These are phyloP conservation scores for Telmatherina bonti DNA, from an alignment of 2,797 vertebrate genomes.

Conservation along the genomic window DNA sequence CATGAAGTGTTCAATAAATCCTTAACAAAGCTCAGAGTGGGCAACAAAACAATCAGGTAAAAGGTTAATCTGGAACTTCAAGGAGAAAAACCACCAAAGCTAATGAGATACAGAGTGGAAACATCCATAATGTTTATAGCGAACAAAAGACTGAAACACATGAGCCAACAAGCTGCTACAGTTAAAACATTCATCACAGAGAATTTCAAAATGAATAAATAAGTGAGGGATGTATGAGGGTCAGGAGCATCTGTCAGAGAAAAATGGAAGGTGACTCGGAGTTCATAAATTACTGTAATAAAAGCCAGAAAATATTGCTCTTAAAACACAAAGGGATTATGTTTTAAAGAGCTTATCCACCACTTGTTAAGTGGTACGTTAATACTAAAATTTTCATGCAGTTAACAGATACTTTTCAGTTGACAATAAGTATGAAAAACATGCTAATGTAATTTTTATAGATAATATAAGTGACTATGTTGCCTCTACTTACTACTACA, in stretches of 20 bases:
- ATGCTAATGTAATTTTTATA: too few relatives aligned
- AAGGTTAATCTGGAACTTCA: constrained; percentile 11
- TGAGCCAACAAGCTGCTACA: constrained; percentile 13
- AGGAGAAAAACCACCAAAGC: constrained; percentile 9
- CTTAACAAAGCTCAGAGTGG: constrained; percentile 9
- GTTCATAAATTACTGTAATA: not conserved
- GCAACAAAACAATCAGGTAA: constrained; percentile 14
- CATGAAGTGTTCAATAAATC: constrained; percentile 14
- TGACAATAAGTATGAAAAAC: too few relatives aligned
- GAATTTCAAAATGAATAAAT: constrained; percentile 1
- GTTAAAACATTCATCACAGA: constrained; percentile 13
- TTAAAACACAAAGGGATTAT: not conserved
- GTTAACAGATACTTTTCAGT: too few relatives aligned
- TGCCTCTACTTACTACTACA: not conserved
- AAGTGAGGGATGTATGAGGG: constrained; percentile 8
- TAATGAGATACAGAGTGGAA: not conserved
- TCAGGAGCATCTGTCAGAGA: not conserved
- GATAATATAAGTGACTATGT: too few relatives aligned
- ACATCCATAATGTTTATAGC: constrained; percentile 2
- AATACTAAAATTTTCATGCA: too few relatives aligned
- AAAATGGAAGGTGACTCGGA: not conserved
- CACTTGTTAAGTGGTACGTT: not conserved
- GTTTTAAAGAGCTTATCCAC: not conserved
- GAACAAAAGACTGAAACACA: not conserved
- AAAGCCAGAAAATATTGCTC: not conserved